Base-by-base conservation (phyloP, 2,113 vertebrate genomes). In the Vanacampus margaritifer region DNA sequence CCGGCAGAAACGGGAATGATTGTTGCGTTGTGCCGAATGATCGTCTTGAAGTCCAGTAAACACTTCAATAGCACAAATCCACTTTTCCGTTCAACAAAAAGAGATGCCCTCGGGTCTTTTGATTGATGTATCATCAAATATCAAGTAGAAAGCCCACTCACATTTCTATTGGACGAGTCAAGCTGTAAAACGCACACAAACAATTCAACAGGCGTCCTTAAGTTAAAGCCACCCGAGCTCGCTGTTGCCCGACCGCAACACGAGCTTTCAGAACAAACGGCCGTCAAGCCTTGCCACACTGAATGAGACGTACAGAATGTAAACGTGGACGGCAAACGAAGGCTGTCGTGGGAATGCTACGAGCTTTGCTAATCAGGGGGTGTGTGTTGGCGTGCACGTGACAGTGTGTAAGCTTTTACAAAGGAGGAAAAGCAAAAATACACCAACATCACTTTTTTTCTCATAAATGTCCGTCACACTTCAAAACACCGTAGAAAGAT, bases 401-500 rank as follows among this genome's bases (percentile, higher is more conserved):
- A 82, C 62, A 61, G 56, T 67, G 63, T 66, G 74, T 68, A 62
- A 67, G 72, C 64, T 78, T 65, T 68, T 85, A 89, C 74, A 84
- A 89, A 87, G 85, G 76, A 81, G 69, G 50, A 82, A 63, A n/a
- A 84, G 85, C 86, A 84, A 84, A 87, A 87, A 82, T 80, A 74
- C 85, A 81, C 75, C 84, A 86, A 86, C 82, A 69, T 78, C 76
- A 86, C 75, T 72, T 84, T 71, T 73, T 75, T 74, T 73, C 36
- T 28, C 23, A 68, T 85, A 88, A 84, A 81, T 78, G 79, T 84
- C 68, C 81, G 71, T 72, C 79, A 75, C 83, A 90, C 80, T 85
- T 76, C 84, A 84, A 88, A 85, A 87, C 87, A 89, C 86, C 57
- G 84, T 90, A 89, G 86, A 86, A 88, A 88, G 81, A 80, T 79